Evolutionary conservation across 2,113 vertebrate species (phyloP), one percentile per base, ranked within the genome.

Genomic region (Nothoprocta pentlandii): DNA sequence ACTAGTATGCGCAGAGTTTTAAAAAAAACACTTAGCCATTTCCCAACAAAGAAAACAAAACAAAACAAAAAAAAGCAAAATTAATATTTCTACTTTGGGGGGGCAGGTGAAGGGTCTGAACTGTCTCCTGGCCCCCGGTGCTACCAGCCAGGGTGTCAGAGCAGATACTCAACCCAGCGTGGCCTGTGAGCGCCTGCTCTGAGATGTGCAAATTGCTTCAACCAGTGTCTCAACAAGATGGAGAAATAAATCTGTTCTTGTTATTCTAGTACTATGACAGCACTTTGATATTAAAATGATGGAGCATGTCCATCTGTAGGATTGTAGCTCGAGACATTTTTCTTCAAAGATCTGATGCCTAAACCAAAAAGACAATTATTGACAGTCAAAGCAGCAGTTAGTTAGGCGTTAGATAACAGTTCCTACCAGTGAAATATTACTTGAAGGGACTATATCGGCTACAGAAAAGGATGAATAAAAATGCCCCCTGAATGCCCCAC

Each of bases 161-260:
- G 49, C 1, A 0, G 42, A 68, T 79, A 14, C 56, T 71, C 85
- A 89, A 41, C 81, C 73, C 82, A 21, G 25, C 80, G 70, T 80
- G 86, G 67, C 66, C 90, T 73, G 69, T 0, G 1, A 88, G 80
- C 3, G 0, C 73, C 76, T 92, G 67, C 90, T 46, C 90, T 94
- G 68, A 88, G 85, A 95, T 94, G 93, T 93, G 95, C 85, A 93
- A 95, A 95, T 91, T 68, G 53, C 51, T 91, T 83, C 66, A 68
- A 78, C 73, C 76, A 87, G 74, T 90, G 92, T 81, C 74, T 89
- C 73, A 79, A 76, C 36, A 81, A 88, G 86, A 85, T 90, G 83
- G 93, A 92, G 93, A 93, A 94, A 95, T 44, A 73, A 34, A 89
- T 68, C 82, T 92, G 12, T 59, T 77, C 73, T 49, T 66, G 90